Evolutionary conservation across 2,113 vertebrate species (phyloP), one percentile per base, ranked within the genome.

Genomic region (Istiophorus platypterus): DNA sequence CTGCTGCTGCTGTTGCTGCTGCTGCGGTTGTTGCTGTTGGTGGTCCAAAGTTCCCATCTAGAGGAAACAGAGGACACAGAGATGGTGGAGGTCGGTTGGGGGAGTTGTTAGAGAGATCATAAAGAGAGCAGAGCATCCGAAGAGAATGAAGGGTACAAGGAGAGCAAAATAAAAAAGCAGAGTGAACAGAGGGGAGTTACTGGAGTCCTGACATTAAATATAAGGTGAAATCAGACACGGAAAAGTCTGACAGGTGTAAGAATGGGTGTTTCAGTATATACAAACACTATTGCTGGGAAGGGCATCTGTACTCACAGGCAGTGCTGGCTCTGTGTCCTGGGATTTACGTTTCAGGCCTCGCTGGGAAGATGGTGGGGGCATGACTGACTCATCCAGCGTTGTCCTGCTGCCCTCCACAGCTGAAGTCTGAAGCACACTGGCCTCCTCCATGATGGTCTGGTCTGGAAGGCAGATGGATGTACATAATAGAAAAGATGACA

Each of bases 401-500:
- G 97, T 97, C 86, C 97, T 95, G 94, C 97, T 99, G 72, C 97
- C 94, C 81, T 99, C 97, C 91, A 99, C 96, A 26, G 96, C 94
- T 0, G 97, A 97, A 1, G 97, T 95, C 85, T 98, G 97, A 22
- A 99, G 93, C 51, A 95, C 95, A 76, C 95, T 97, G 56, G 97
- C 96, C 63, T 99, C 98, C 84, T 99, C 98, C 87, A 97, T 74
- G 89, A 99, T 97, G 63, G 97, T 97, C 78, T 99, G 97, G 94
- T 99, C 98, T 99, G 62, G 49, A 83, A 8, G 41, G 5, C 8
- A 67, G 42, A 58, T 20, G 1, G 2, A 31, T 6, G 26, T 4
- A 24, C 20, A 52, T 3, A 63, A 58, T 34, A 65, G n/a, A 20
- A 18, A 42, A 51, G 42, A 10, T 52, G 10, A 62, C 27, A 31